Evolutionary conservation across 2,888 invertebrate genomes (phyloP).

Genomic region (Caenorhabditis uteleia): DNA sequence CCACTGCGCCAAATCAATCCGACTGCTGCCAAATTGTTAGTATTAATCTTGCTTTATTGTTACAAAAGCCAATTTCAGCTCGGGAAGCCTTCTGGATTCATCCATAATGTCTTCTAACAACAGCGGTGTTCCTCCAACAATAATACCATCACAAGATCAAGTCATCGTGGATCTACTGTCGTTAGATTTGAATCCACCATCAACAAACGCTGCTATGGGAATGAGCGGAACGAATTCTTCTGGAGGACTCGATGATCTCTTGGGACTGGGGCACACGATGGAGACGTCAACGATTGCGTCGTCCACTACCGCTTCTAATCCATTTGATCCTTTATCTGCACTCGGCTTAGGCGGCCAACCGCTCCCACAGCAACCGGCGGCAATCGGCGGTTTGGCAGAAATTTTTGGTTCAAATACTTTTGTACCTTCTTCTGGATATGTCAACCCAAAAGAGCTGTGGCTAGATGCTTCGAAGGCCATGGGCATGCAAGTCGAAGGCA

Average conservation of each 20-base stretch:
- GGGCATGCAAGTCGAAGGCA: constrained; percentile 92
- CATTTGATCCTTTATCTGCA: constrained; percentile 39
- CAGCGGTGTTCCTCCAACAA: constrained; percentile 24
- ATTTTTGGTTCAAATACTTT: constrained; percentile 81
- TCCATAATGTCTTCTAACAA: constrained; percentile 19
- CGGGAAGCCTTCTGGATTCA: constrained; percentile 17
- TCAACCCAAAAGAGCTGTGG: constrained; percentile 51
- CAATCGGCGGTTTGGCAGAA: constrained; percentile 78
- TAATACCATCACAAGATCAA: constrained; percentile 82
- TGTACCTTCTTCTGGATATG: constrained; percentile 19
- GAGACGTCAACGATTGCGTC: constrained; percentile 6
- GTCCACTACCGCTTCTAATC: constrained; percentile 15
- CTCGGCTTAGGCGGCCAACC: constrained; percentile 32
- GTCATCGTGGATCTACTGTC: constrained; percentile 94
- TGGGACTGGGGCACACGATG: constrained; percentile 49
- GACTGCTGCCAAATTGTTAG: not conserved
- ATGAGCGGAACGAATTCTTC: constrained; percentile 30
- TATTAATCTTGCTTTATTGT: not conserved
- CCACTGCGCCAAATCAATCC: constrained; percentile 53
- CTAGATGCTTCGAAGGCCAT: constrained; percentile 64
- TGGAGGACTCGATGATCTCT: constrained; percentile 66
- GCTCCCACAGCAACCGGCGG: constrained; percentile 23
- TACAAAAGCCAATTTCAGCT: constrained; percentile 22
- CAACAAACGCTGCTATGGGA: constrained; percentile 8
- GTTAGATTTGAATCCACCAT: constrained; percentile 84